These are phyloP conservation scores for Corydoras maculifer DNA, from an alignment of 2,113 vertebrate genomes.

Conservation along the genomic window DNA sequence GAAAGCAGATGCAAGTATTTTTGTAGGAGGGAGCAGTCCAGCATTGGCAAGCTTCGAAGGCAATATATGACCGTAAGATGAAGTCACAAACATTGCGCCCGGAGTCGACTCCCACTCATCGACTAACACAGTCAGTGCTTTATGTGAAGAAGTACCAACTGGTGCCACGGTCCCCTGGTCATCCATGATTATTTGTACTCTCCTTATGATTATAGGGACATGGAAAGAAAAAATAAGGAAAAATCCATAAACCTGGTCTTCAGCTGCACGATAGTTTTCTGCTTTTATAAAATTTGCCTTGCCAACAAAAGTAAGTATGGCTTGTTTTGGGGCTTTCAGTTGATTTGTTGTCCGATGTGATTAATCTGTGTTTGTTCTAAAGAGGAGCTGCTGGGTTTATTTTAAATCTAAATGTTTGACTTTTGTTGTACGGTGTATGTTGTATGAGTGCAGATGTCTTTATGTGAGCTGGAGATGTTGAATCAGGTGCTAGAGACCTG, in stretches of 20 bases:
- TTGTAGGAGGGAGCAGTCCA: slow-evolving; percentile 60
- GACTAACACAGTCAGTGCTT: slow-evolving; percentile 62
- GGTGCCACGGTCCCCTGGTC: slow-evolving; percentile 62
- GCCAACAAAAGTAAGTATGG: slow-evolving; percentile 62
- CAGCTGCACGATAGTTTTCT: slow-evolving; percentile 39
- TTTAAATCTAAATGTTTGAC: neutral
- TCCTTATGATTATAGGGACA: slow-evolving; percentile 51
- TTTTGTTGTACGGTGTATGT: too few relatives aligned
- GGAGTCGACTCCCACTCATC: slow-evolving; percentile 65
- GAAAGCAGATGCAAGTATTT: slow-evolving; percentile 68
- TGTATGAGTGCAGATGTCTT: too few relatives aligned
- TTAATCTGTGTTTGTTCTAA: neutral
- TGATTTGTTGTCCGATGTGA: neutral
- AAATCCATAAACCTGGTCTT: slow-evolving; percentile 49
- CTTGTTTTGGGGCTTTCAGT: slow-evolving; percentile 4
- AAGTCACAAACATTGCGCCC: slow-evolving; percentile 69
- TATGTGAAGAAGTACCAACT: slow-evolving; percentile 68
- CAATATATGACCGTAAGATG: slow-evolving; percentile 60
- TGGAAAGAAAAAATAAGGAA: slow-evolving; percentile 54
- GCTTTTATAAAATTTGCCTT: slow-evolving; percentile 42
- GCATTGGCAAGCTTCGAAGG: slow-evolving; percentile 55
- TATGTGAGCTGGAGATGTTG: too few relatives aligned
- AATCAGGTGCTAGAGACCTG: too few relatives aligned
- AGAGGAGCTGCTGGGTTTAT: neutral
- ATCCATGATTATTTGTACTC: slow-evolving; percentile 54